Conservation (phyloP, 2,113 vertebrate genomes). For the Ardeotis arabs region DNA sequence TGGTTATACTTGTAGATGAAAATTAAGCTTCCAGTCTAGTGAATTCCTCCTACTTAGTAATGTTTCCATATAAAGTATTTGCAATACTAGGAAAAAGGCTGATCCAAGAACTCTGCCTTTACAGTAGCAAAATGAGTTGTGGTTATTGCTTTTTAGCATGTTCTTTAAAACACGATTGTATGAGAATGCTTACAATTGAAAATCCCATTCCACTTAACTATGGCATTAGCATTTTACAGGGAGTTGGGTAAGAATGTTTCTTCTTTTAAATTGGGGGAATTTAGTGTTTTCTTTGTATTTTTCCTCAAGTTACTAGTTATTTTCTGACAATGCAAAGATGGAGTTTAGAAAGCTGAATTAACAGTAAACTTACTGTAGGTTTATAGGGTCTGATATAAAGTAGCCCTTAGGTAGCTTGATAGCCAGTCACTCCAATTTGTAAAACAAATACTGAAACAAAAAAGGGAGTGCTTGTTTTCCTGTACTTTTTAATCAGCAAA, state of each 20-base stretch:
- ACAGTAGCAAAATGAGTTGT: not conserved
- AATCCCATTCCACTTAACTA: not conserved
- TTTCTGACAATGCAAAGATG: not conserved
- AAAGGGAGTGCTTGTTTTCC: not conserved
- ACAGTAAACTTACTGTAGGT: not conserved
- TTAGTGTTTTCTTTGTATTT: not conserved
- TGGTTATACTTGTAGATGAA: not conserved
- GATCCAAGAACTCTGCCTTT: not conserved
- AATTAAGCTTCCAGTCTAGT: not conserved
- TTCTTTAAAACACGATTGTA: not conserved
- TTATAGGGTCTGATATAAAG: not conserved
- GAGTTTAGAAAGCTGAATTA: not conserved
- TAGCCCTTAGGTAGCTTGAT: not conserved
- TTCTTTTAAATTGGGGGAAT: not conserved
- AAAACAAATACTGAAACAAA: not conserved
- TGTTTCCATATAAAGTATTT: not conserved
- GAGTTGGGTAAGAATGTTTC: not conserved
- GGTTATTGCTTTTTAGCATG: not conserved
- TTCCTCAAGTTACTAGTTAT: not conserved
- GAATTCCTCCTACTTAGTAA: not conserved
- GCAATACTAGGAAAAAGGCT: not conserved
- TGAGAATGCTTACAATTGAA: not conserved
- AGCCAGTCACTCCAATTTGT: not conserved
- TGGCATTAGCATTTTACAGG: not conserved
- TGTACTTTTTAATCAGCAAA: slow-evolving; percentile 1